phyloP scores from a whole-genome alignment of 2,888 invertebrate genomes.

The Polietes domitor region DNA sequence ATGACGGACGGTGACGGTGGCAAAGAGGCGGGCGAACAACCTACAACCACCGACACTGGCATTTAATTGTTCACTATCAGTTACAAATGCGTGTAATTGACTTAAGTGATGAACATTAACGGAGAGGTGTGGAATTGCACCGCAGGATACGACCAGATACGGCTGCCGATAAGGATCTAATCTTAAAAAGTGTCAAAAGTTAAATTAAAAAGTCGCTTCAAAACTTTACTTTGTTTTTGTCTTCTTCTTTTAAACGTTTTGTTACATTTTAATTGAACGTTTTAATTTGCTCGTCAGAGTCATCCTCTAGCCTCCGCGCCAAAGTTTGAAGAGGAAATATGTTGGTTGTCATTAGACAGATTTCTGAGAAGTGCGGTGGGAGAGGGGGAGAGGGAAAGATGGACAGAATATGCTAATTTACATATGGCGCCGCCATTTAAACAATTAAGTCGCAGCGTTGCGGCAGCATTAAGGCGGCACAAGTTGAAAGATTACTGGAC shows the following conservation, averaged over 20 bases:
- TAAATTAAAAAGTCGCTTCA: conserved; percentile 61
- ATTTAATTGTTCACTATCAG: conserved; percentile 65
- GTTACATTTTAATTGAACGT: conserved; percentile 65
- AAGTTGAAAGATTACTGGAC: conserved; percentile 38
- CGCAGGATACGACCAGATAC: conserved; percentile 45
- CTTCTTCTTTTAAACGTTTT: conserved; percentile 62
- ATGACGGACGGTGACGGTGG: conserved; percentile 15
- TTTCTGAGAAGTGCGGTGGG: background rate
- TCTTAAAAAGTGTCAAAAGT: conserved; percentile 67
- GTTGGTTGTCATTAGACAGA: background rate
- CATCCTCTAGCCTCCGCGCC: too few species aligned
- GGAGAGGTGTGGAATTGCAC: conserved; percentile 52
- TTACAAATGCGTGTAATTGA: conserved; percentile 65
- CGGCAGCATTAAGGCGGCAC: background rate
- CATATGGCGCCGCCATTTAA: conserved; percentile 48
- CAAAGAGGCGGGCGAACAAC: background rate
- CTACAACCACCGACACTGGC: conserved; percentile 36
- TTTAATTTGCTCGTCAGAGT: conserved; percentile 54
- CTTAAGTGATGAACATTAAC: conserved; percentile 67
- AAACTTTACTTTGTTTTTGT: background rate
- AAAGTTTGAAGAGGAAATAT: background rate
- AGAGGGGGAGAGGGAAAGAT: too few species aligned
- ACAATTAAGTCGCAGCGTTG: background rate
- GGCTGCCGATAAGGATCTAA: conserved; percentile 62
- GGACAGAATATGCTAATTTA: conserved; percentile 12